Evolutionary conservation across 2,888 invertebrate genomes (phyloP), one percentile per base, ranked within the genome.

Genomic region (Cephonodes hylas): DNA sequence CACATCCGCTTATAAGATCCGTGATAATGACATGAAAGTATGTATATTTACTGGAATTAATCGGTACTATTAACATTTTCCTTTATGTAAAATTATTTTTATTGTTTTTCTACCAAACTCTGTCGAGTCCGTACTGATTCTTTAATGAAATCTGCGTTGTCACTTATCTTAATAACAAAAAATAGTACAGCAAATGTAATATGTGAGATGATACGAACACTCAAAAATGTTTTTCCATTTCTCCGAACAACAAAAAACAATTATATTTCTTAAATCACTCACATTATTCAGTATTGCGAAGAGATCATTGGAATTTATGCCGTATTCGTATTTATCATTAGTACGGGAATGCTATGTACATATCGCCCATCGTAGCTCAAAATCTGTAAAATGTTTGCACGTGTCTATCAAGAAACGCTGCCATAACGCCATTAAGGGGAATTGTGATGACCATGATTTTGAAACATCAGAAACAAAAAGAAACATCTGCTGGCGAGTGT

Each of bases 341-440:
- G 25, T n/a, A 0, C 6, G 1, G 15, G 25, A 48, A 27, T 27
- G 3, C 4, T 4, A 2, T 45, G 22, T 15, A n/a, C 2, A 25
- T 1, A 5, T 23, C 6, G 15, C 27, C 27, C 27, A 48, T 46
- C 46, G 48, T 15, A 45, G 38, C 38, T 38, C 25, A 25, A 15
- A 48, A 48, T 48, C 48, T 48, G 27, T 48, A 48, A 48, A 48
- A 48, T 48, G 27, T 48, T 48, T 48, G 48, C 15, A 25, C 48
- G n/a, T 15, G 27, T 48, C 48, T 48, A 27, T 48, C 48, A 48
- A 48, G 15, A 8, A 15, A 27, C 27, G 25, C 48, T 48, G 5
- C 48, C 25, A 7, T 48, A 48, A 48, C 25, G 25, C 25, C 25
- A 48, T 48, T 48, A 48, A 7, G 27, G 25, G 15, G 25, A 27